Percentiles rank a stretch among this genome's conserved stretches.
These are phyloP conservation scores for Monoplex corrugatus DNA, from an alignment of 2,888 invertebrate species.

Conservation along the genomic window DNA sequence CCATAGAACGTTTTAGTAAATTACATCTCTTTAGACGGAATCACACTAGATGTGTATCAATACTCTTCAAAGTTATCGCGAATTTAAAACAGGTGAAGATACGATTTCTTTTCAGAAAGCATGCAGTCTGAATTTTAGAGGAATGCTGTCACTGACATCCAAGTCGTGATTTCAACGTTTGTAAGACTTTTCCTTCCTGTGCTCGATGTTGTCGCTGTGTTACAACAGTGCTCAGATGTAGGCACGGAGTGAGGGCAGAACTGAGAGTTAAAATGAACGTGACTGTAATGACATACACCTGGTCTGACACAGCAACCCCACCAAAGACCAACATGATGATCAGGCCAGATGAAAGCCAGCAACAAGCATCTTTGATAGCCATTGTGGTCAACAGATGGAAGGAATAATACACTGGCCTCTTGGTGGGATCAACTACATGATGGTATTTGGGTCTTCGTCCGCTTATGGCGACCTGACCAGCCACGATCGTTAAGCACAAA, in stretches of 20 bases:
- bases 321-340: not conserved
- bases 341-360: not conserved
- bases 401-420: not conserved
- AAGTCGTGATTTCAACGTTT: not conserved
- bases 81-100: too few species aligned
- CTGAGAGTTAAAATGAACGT: not conserved
- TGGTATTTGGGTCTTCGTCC: not conserved
- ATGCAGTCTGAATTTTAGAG: too few species aligned
- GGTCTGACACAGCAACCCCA: not conserved
- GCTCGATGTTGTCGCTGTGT: not conserved
- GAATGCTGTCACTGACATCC: not conserved
- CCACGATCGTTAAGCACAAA: not conserved
- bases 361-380: not conserved
- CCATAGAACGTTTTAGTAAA: too few species aligned
- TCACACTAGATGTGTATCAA: too few species aligned
- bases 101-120: too few species aligned
- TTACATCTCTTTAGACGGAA: too few species aligned
- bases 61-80: too few species aligned
- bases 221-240: not conserved
- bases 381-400: not conserved
- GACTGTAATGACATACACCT: not conserved
- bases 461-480: not conserved
- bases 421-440: not conserved
- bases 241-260: not conserved
- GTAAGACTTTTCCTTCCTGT: not conserved